phyloP scores from a whole-genome alignment of 2,797 vertebrate genomes.

The Gallinago stenura region DNA sequence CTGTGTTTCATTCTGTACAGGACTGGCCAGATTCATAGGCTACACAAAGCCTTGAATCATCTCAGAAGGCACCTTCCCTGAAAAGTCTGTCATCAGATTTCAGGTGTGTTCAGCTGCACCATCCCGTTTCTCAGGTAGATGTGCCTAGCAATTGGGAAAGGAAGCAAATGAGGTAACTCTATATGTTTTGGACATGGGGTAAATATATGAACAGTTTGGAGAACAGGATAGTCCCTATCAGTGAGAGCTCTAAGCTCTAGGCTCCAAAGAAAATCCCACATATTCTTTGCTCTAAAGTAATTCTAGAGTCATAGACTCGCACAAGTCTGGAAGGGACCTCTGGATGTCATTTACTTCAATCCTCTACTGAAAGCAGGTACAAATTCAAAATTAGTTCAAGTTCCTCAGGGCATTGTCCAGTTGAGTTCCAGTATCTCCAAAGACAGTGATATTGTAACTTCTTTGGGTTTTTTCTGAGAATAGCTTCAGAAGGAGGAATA shows the following conservation, averaged over 20 bases:
- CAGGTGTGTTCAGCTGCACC: not conserved
- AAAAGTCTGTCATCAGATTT: not conserved
- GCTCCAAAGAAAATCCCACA: not conserved
- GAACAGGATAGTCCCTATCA: not conserved
- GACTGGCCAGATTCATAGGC: not conserved
- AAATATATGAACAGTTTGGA: not conserved
- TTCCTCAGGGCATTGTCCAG: not conserved
- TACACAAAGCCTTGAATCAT: not conserved
- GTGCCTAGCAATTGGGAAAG: not conserved
- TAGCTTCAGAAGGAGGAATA: not conserved
- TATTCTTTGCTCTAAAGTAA: not conserved
- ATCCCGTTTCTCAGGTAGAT: not conserved
- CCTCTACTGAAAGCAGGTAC: not conserved
- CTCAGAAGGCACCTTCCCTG: not conserved
- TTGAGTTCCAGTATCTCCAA: not conserved
- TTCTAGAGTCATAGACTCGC: not conserved
- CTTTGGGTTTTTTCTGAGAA: rapidly evolving
- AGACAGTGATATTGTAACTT: rapidly evolving
- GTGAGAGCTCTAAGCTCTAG: not conserved
- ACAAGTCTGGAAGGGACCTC: not conserved
- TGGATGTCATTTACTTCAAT: not conserved
- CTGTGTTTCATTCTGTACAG: not conserved
- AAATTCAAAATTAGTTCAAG: not conserved
- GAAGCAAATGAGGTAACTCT: not conserved
- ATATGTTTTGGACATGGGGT: rapidly evolving